Base-by-base conservation (phyloP, 2,888 invertebrate species). In the Leptopilina syphax region DNA sequence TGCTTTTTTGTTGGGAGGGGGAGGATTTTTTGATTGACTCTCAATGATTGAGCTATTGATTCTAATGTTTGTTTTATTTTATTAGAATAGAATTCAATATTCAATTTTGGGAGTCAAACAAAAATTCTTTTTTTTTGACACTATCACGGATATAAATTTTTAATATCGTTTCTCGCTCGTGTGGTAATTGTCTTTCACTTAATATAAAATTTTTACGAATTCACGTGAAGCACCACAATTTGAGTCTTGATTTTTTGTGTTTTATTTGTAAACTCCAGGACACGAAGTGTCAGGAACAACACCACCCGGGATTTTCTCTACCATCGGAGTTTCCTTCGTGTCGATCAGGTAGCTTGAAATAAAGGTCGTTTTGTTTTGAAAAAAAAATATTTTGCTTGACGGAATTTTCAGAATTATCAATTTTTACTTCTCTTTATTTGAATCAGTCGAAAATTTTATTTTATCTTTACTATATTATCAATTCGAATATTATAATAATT, bases 301-400 rank as follows among this genome's bases (percentile, higher is more conserved):
- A 79, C 94, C 93, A 85, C 84, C 81, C 67, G 93, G 90, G 5
- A 93, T 94, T 84, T 92, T 93, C 85, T 93, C 93, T 85, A 93
- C 93, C 18, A 93, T 92, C 50, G 92, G 92, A 80, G 93, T 93
- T 84, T 92, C 91, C 93, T 97, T 96, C 85, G 96, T 92, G 70
- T 96, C 96, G 85, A 96, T 96, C 90, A 95, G 96, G 84, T 13
- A 96, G 95, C 34, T 65, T 34, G 73, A 73, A 57, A 41, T 34
- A 54, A n/a, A 73, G 82, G 82, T 80, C 82, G 82, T 81, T 80
- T 80, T 70, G 77, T 80, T 63, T 82, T 57, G 77, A 76, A 13
- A 77, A 60, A 13, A 47, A 77, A 60, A 13, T 60, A 65, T 7
- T 44, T 63, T 77, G 13, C n/a, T 34, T 44, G 34, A 57, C 50